Base-by-base conservation (phyloP, 1,140 invertebrate genomes). In the Choristoneura fumiferana region DNA sequence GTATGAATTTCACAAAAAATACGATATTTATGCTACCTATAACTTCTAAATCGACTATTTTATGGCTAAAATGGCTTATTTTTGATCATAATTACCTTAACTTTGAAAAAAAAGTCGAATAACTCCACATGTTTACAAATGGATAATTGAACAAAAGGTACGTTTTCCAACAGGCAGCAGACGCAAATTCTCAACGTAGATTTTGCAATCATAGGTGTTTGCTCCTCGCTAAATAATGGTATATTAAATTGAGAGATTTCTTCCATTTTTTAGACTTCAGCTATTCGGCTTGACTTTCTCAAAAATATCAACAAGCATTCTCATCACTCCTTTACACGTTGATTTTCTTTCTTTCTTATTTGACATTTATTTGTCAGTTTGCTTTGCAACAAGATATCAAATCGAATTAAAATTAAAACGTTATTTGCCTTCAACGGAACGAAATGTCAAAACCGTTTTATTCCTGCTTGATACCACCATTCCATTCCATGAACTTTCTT, bases 61-160 rank as follows among this genome's bases (percentile, higher is more conserved):
- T 6, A 29, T 29, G 22, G 22, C 22, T 29, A 29, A 29, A 29
- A 3, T 2, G 6, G 2, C 2, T 29, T 29, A 3, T 29, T 29
- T 29, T 29, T 29, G 22, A 29, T 3, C 22, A 6, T 49, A 49
- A 12, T 49, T 49, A 49, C 43, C 43, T 49, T 49, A 49, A 49
- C 22, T 6, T 49, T 18, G 12, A 49, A 49, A n/a, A n/a, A 12
- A 49, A 5, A n/a, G 18, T 49, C 43, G 17, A 49, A 22, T 12
- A 33, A 22, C 17, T 49, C 43, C n/a, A 29, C 18, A 12, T 49
- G 18, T 49, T 49, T 49, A 22, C 43, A 49, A 33, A 22, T 22
- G 5, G 43, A 12, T 5, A 49, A 12, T 29, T 12, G n/a, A 2
- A 49, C 18, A 29, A 49, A 18, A 1, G 43, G 43, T 12, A 49